These are phyloP conservation scores for Aspidoscelis tigris DNA, from an alignment of 2,113 vertebrate species.

Conservation along the genomic window DNA sequence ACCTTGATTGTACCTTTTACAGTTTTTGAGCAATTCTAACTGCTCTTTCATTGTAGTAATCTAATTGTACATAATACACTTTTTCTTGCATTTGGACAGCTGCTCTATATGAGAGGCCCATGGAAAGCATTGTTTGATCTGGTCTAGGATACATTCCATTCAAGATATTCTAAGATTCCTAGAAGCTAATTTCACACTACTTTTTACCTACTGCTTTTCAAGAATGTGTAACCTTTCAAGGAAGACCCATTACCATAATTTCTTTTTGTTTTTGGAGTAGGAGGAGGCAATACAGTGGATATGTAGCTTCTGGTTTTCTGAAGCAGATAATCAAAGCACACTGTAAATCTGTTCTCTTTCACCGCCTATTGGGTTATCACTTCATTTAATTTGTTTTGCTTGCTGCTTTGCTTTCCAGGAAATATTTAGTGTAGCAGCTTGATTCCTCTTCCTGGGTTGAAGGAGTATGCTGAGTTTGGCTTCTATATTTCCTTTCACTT, in stretches of 20 bases:
- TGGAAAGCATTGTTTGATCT: background rate
- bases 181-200: background rate
- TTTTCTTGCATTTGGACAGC: background rate
- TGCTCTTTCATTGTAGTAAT: background rate
- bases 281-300: too few species aligned
- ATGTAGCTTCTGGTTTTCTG: background rate
- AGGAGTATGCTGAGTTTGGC: background rate
- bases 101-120: background rate
- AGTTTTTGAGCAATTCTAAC: background rate
- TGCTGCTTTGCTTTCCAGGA: constrained; percentile 14
- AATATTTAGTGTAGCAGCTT: background rate
- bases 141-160: background rate
- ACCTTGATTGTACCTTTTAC: background rate
- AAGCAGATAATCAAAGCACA: background rate
- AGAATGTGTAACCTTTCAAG: too few species aligned
- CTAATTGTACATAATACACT: background rate
- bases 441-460: background rate
- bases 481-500: background rate
- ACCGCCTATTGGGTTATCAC: background rate
- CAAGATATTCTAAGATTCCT: too few species aligned
- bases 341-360: too few species aligned
- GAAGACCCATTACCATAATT: background rate
- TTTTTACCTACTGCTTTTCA: background rate
- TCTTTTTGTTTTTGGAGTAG: background rate
- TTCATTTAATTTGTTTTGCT: background rate